A percentile compares a stretch with the other conserved stretches of the same genome.
Evolutionary conservation across 37 sponge, comb jelly and placozoan species (phyloP).

Genomic region (Mnemiopsis leidyi): DNA sequence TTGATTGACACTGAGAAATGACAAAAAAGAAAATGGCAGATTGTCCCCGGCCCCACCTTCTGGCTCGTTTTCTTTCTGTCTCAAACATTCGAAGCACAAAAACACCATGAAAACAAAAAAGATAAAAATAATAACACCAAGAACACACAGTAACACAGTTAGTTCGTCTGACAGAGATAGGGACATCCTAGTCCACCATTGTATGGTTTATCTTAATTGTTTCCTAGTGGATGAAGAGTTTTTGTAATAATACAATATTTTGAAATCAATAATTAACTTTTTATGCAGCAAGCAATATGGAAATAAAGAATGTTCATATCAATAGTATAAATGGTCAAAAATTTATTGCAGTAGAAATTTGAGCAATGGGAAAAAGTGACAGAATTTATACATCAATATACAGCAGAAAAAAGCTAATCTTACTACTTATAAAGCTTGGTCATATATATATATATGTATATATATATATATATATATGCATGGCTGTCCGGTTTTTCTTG

Average conservation of each 20-base stretch:
- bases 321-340: too few relatives aligned
- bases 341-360: too few relatives aligned
- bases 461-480: too few relatives aligned
- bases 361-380: too few relatives aligned
- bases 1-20: slow-evolving; percentile 7
- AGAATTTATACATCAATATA: too few relatives aligned
- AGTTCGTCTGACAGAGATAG: slow-evolving; percentile 39
- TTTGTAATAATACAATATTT: not conserved
- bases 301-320: too few relatives aligned
- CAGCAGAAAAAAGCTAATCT: too few relatives aligned
- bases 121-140: slow-evolving; percentile 64
- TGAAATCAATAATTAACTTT: not conserved
- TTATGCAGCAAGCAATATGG: too few relatives aligned
- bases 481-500: too few relatives aligned
- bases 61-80: slow-evolving; percentile 32
- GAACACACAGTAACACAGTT: slow-evolving; percentile 38
- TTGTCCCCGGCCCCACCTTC: slow-evolving; percentile 1
- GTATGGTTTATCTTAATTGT: not conserved
- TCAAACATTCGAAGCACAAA: slow-evolving; percentile 49
- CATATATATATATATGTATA: too few relatives aligned
- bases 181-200: slow-evolving; percentile 61
- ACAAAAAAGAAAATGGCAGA: slow-evolving; percentile 10
- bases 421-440: too few relatives aligned
- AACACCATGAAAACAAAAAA: slow-evolving; percentile 54
- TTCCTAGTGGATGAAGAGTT: not conserved